phyloP scores from a whole-genome alignment of 2,888 invertebrate species.

The Sabatieria punctata region DNA sequence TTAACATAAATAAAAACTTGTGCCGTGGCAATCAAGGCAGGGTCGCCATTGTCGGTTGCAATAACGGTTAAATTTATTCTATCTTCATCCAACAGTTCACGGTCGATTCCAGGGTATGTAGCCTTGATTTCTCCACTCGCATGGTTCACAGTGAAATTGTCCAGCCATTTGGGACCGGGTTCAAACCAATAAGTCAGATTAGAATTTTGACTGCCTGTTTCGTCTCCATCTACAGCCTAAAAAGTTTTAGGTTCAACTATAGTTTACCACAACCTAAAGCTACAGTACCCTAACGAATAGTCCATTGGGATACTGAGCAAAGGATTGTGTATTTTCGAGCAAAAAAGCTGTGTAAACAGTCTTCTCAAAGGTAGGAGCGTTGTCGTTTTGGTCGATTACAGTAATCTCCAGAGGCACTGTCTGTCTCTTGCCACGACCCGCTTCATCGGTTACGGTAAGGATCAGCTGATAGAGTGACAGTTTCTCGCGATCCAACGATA shows the following conservation, averaged over 20 bases:
- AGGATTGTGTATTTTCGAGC: slow-evolving; percentile 5
- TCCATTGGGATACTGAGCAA: slow-evolving; percentile 1
- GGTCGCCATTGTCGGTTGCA: slow-evolving; percentile 4
- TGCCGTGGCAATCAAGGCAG: slow-evolving; percentile 12
- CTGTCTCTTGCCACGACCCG: slow-evolving; percentile 50
- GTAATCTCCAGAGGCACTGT: too few species aligned
- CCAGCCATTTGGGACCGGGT: slow-evolving; percentile 35
- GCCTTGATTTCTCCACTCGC: slow-evolving; percentile 54
- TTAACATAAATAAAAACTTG: slow-evolving; percentile 29
- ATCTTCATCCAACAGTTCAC: slow-evolving; percentile 17
- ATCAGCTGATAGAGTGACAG: slow-evolving; percentile 64
- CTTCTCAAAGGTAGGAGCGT: too few species aligned
- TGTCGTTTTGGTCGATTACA: too few species aligned
- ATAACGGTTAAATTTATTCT: slow-evolving; percentile 6
- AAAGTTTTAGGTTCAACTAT: too few species aligned
- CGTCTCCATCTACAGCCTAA: slow-evolving; percentile 6
- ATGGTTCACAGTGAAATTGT: slow-evolving; percentile 59
- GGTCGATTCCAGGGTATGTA: slow-evolving; percentile 10
- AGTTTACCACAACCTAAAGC: too few species aligned
- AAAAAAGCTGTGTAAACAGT: slow-evolving; percentile 9
- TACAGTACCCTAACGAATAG: too few species aligned
- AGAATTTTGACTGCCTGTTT: slow-evolving; percentile 1
- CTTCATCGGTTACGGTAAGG: slow-evolving; percentile 71
- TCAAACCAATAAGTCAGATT: slow-evolving; percentile 2
- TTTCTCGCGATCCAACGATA: slow-evolving; percentile 54